Evolutionary conservation across 2,113 vertebrate genomes (phyloP), one percentile per base, ranked within the genome.

Genomic region (Callithrix jacchus): DNA sequence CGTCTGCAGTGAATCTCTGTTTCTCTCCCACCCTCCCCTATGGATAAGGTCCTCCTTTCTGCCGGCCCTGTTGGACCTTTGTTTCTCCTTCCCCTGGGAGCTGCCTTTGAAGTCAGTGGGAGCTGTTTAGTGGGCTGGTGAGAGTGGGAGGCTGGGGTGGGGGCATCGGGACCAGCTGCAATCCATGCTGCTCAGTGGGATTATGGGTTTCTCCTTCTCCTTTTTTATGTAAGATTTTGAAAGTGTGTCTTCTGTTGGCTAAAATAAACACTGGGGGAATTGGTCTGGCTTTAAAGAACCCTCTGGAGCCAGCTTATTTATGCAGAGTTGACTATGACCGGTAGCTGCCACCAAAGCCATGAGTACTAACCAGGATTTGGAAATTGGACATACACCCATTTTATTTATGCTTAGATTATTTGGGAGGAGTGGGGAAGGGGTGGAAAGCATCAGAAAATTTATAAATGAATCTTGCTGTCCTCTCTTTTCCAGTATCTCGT

Each of bases 51-150:
- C 79, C 40, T 87, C 52, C 40, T 79, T 80, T 81, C 92, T 76
- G 70, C 93, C 56, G 64, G 71, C 18, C 79, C 10, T 16, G 8
- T 1, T 27, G 17, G 42, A 23, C 61, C 54, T 80, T 25, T 30
- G 37, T 11, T 25, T 45, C 73, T 70, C 21, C 10, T 82, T 6
- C 23, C 21, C 17, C n/a, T 9, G 23, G 61, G 37, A 81, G 25
- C 66, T 80, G 25, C 4, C 83, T 96, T 91, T 97, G 95, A 95
- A 97, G 71, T 77, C 70, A 27, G 64, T 77, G 80, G 52, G 76
- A 27, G 49, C 87, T 84, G 10, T 18, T 21, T 8, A 42, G 23
- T 17, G 70, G 68, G 30, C 12, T 42, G 42, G 17, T 13, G 81
- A 25, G 58, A 66, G 58, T 25, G 6, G 8, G 58, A 56, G 21